A percentile compares a stretch with the other conserved stretches of the same genome.
These are phyloP conservation scores for Barbus barbus DNA, from an alignment of 2,113 vertebrate species.

Conservation along the genomic window DNA sequence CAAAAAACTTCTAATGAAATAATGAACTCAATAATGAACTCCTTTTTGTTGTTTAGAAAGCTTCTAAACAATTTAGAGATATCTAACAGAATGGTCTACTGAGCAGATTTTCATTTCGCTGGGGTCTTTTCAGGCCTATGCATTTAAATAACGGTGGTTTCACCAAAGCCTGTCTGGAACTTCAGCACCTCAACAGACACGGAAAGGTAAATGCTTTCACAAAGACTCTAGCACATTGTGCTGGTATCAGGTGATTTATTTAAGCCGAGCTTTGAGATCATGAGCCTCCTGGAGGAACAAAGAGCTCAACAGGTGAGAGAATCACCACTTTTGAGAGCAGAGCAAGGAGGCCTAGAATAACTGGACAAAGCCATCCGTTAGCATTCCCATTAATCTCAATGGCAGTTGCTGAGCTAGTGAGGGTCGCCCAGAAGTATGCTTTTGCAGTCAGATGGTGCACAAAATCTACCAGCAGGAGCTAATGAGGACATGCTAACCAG, in stretches of 20 bases:
- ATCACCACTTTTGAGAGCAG: constrained; percentile 15
- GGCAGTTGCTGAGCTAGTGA: not conserved
- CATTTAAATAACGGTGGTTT: constrained; percentile 60
- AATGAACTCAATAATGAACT: constrained; percentile 15
- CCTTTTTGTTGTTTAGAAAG: constrained; percentile 11
- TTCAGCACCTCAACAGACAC: constrained; percentile 23
- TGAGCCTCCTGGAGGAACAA: constrained; percentile 51
- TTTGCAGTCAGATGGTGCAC: not conserved
- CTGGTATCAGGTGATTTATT: constrained; percentile 40
- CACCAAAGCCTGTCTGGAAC: constrained; percentile 63
- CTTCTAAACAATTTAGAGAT: not conserved
- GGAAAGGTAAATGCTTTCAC: constrained; percentile 20
- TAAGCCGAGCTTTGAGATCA: constrained; percentile 13
- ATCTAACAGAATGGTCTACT: constrained; percentile 6
- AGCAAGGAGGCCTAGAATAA: constrained; percentile 18
- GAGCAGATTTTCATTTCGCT: constrained; percentile 37
- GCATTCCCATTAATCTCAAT: not conserved
- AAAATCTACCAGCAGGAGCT: not conserved
- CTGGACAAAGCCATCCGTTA: not conserved
- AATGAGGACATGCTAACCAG: not conserved
- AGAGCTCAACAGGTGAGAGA: constrained; percentile 55
- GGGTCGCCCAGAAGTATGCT: not conserved
- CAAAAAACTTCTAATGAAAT: constrained; percentile 5
- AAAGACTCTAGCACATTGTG: constrained; percentile 4
- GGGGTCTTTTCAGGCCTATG: constrained; percentile 59